Evolutionary conservation across 1,140 invertebrate genomes (phyloP).

Genomic region (Drosophila nasuta): DNA sequence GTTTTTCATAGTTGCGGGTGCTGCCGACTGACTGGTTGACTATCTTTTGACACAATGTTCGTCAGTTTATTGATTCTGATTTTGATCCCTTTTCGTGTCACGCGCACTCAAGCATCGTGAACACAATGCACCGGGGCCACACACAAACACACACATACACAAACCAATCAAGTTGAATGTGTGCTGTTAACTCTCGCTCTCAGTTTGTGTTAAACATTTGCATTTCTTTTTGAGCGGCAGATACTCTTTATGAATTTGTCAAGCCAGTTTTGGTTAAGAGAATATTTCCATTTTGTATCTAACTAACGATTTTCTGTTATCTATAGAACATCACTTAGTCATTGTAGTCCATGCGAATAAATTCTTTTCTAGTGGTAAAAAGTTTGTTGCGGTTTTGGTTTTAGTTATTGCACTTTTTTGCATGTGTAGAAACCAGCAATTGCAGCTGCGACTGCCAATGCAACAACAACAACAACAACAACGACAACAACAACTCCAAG

Average conservation of each 20-base stretch:
- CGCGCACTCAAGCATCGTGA: conserved; percentile 30
- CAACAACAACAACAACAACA: neutral
- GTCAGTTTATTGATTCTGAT: conserved; percentile 43
- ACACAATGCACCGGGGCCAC: neutral
- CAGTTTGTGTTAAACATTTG: neutral
- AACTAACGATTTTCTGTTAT: too few species aligned
- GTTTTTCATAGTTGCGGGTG: conserved; percentile 25
- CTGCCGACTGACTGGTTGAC: neutral
- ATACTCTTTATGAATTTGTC: neutral
- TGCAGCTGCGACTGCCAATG: neutral
- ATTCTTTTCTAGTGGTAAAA: conserved; percentile 26
- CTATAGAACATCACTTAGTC: neutral
- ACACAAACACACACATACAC: too few species aligned
- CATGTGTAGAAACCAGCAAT: conserved; percentile 6
- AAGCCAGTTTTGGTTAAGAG: too few species aligned
- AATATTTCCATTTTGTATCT: too few species aligned
- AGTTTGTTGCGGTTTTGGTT: conserved; percentile 59
- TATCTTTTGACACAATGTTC: conserved; percentile 40
- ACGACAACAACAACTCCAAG: neutral
- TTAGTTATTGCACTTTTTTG: conserved; percentile 65
- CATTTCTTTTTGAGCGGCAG: neutral
- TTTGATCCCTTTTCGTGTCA: conserved; percentile 45
- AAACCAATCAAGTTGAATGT: conserved; percentile 4
- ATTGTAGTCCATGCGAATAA: neutral
- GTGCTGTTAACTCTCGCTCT: neutral